Conservation (phyloP, 2,797 vertebrate genomes). For the Luscinia luscinia region DNA sequence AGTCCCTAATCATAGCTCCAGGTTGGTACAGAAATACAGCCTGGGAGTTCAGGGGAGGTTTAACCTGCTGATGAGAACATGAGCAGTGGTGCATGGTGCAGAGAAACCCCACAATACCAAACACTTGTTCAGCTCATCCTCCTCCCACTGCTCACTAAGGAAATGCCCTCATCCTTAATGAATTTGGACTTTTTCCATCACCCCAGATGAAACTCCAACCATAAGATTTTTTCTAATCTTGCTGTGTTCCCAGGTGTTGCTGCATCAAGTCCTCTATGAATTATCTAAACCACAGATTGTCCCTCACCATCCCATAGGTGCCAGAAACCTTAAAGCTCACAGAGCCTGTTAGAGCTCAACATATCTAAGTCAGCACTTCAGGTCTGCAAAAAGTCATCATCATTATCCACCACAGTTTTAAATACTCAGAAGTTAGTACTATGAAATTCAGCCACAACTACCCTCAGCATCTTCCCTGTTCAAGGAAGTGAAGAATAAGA, state of each 20-base stretch:
- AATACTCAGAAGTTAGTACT: not conserved
- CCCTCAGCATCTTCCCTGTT: not conserved
- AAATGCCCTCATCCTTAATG: conserved; percentile 42
- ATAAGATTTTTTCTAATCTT: not conserved
- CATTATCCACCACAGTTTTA: not conserved
- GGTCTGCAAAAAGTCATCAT: not conserved
- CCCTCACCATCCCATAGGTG: not conserved
- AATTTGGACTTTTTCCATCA: conserved; percentile 24
- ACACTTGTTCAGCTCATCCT: not conserved
- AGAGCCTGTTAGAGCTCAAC: not conserved
- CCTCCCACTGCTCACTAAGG: not conserved
- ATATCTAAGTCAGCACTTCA: not conserved
- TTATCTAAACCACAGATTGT: not conserved
- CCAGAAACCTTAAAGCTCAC: not conserved
- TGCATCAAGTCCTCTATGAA: not conserved
- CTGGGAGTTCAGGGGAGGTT: not conserved
- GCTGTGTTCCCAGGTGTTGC: not conserved
- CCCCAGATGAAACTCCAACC: not conserved
- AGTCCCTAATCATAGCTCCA: not conserved
- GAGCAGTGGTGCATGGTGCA: not conserved
- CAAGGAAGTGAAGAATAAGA: not conserved
- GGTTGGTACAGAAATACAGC: not conserved
- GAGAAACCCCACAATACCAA: not conserved
- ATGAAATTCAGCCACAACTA: conserved; percentile 10
- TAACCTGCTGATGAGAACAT: not conserved